Base-by-base conservation (phyloP, 2,113 vertebrate species). In the Salvator merianae region DNA sequence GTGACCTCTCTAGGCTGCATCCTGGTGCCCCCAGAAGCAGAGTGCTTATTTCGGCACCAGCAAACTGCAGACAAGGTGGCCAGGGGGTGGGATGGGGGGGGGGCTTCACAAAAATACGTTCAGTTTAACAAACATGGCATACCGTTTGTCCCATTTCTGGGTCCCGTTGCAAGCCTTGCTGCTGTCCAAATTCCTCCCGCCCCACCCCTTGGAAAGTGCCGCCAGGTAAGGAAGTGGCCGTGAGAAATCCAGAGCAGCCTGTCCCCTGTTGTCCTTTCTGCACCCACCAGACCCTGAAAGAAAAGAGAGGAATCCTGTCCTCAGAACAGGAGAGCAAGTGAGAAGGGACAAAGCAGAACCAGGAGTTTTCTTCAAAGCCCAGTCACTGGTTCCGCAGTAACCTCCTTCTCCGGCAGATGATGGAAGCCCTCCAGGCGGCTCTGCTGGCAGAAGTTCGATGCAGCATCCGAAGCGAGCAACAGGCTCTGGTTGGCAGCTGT, bases 391-490 rank as follows among this genome's bases (percentile, higher is more conserved):
- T 53, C 77, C 83, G 20, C 82, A 81, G 77, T 89, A 38, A 81
- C 79, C 88, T 92, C 18, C 34, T 62, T 92, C 87, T 86, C 3
- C 90, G 76, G 38, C 88, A 97, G 97, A 86, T 95, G 79, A 85
- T 84, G 70, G 96, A 96, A 84, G 95, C 94, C 62, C 94, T 96
- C 79, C 96, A 97, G 89, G 96, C 96, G 0, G 92, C 93, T 82
- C 91, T 97, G n/a, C 84, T 97, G 92, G 95, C 95, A 1, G 96
- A 97, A 94, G 90, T 96, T 84, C 94, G 94, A 16, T 94, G 92
- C 79, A 89, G 90, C 79, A 0, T 94, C 89, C 91, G 87, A 69
- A 84, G 78, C 66, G 84, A 88, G 84, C 92, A 83, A 82, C 90
- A 79, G 53, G 86, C 0, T 0, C 13, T 85, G 26, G 36, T 87